Base-by-base conservation (phyloP, 2,888 invertebrate species). In the Eupsilia transversa region DNA sequence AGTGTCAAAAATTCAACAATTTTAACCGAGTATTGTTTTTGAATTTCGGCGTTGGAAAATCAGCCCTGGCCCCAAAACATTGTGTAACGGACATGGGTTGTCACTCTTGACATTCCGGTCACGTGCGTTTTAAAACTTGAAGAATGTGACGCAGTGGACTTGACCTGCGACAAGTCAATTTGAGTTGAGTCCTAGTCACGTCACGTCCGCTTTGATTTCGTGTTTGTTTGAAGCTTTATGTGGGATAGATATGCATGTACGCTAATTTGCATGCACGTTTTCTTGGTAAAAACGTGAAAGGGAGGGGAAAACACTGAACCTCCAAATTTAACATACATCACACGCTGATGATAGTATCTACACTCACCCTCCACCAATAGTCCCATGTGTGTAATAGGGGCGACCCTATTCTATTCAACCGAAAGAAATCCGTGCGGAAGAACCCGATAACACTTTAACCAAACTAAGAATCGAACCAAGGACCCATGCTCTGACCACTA, bases 101-200 rank as follows among this genome's bases (percentile, higher is more conserved):
- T 64, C 49, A 1, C 41, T 27, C n/a, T 43, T 52, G 35, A 56
- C 1, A 46, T 38, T n/a, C n/a, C 6, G 12, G 23, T 43, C 33
- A 43, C 35, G 30, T 17, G 6, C 43, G 7, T 23, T 20, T 30
- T 20, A 46, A 56, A 74, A 57, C 9, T 46, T 20, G 46, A 74
- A 35, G 14, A 4, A 20, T 4, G 17, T 41, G 38, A 41, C 38
- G 14, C 14, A 41, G 20, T 5, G 20, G 20, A 46, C 30, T 17
- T 60, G 49, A 73, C 73, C 72, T 73, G 41, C 3, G 12, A 12
- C 33, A 66, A 74, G 49, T 52, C 27, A 49, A 57, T 56, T 64
- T 64, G 56, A 57, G 33, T 75, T 63, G 30, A 46, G 17, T 23
- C 30, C 33, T 23, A 27, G 66, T 43, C 43, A 33, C 33, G 33